These are phyloP conservation scores for Drosophila arawakana DNA, from an alignment of 1,140 invertebrate genomes.

Conservation along the genomic window DNA sequence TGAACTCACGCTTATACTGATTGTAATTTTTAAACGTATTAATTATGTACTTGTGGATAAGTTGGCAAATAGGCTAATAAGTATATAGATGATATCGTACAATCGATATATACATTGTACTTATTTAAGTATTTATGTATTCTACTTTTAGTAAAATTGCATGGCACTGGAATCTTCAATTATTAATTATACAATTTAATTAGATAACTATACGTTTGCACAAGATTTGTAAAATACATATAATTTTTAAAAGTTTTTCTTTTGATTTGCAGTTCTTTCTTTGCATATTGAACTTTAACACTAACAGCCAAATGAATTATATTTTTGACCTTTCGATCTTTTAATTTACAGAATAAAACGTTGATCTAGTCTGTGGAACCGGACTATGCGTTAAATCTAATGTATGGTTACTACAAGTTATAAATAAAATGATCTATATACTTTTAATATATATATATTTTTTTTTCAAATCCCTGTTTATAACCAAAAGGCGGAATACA, in stretches of 20 bases:
- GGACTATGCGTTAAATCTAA: constrained; percentile 17
- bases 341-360: constrained; percentile 22
- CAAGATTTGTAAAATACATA: constrained; percentile 14
- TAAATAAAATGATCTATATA: constrained; percentile 22
- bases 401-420: neutral
- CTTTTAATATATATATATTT: neutral
- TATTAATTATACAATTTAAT: constrained; percentile 31
- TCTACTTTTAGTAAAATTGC: constrained; percentile 27
- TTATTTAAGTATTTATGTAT: constrained; percentile 20
- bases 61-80: constrained; percentile 25
- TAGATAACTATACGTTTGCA: constrained; percentile 30
- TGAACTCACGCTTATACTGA: constrained; percentile 29
- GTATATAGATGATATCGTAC: constrained; percentile 34
- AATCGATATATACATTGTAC: constrained; percentile 26
- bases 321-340: constrained; percentile 3
- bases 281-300: constrained; percentile 22
- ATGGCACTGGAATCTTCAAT: constrained; percentile 31
- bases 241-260: neutral
- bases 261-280: neutral
- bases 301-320: constrained; percentile 33
- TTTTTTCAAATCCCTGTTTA: constrained; percentile 27
- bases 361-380: constrained; percentile 13
- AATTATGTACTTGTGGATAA: constrained; percentile 30
- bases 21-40: constrained; percentile 29
- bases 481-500: constrained; percentile 23